Evolutionary conservation across 2,888 invertebrate genomes (phyloP).

Genomic region (Galeopsomyia nigrocyanea): DNA sequence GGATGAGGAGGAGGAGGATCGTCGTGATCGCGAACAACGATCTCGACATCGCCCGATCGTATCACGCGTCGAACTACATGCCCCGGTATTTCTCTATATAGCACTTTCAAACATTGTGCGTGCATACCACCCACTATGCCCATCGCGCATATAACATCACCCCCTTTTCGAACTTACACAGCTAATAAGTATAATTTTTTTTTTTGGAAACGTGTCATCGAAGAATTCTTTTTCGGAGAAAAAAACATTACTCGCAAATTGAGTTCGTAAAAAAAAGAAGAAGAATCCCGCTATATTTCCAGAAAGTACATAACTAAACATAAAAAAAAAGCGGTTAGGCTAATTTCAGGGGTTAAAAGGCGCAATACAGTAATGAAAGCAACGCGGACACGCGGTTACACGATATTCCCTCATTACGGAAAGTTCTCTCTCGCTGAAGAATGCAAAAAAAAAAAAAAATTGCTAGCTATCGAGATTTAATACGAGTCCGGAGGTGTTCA

Average conservation of each 20-base stretch:
- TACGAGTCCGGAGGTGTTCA: neutral
- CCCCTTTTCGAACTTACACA: too few species aligned
- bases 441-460: slow-evolving; percentile 23
- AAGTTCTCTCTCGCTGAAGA: neutral
- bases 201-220: too few species aligned
- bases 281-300: too few species aligned
- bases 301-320: too few species aligned
- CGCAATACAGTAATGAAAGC: too few species aligned
- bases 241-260: too few species aligned
- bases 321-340: too few species aligned
- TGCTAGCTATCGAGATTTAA: slow-evolving; percentile 14
- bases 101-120: slow-evolving; percentile 21
- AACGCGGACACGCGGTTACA: neutral
- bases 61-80: slow-evolving; percentile 41
- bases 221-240: too few species aligned
- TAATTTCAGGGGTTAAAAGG: too few species aligned
- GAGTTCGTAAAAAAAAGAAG: too few species aligned
- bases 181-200: too few species aligned
- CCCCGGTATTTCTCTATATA: slow-evolving; percentile 44
- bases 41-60: slow-evolving; percentile 26
- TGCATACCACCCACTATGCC: slow-evolving; percentile 49
- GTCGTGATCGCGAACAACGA: slow-evolving; percentile 37
- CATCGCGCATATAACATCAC: too few species aligned
- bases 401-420: slow-evolving; percentile 9
- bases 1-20: neutral